Base-by-base conservation (phyloP, 2,888 invertebrate species). In the Odontocerum albicorne region DNA sequence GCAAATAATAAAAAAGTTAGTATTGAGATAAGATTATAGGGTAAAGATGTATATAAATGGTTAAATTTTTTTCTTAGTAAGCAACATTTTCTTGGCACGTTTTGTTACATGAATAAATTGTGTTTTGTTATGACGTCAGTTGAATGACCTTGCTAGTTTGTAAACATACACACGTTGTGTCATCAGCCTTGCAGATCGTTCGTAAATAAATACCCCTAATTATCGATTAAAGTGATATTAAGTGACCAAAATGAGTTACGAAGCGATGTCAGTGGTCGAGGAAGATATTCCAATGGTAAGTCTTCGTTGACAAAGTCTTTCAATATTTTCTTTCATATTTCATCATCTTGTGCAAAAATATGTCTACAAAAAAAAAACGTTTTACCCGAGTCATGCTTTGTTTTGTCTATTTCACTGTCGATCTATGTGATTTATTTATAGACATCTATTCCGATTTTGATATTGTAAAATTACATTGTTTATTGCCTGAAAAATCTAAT, bases 141-240 rank as follows among this genome's bases (percentile, higher is more conserved):
- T 35, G 77, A 74, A 77, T 84, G 85, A 84, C 85, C 85, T 86
- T 86, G 85, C 81, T 72, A 85, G 83, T 86, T 86, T 86, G 86
- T 86, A 86, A 86, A 86, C 86, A 86, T 79, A 81, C 77, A 77
- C 82, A 82, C 74, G 81, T 81, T 81, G 78, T 72, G 63, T 61
- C 58, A 66, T 68, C 27, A 20, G 33, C 46, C 20, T 46, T 32
- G 51, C 15, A 35, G 12, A 32, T 49, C 43, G 13, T 32, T 49
- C 21, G 15, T 31, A 16, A 38, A 43, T 45, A 46, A 51, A 42
- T 46, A 51, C 17, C 46, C 20, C 39, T 49, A 32, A n/a, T 55
- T 44, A 22, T 20, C 36, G 22, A 35, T 49, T 21, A 22, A 47
- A 44, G 56, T 56, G 52, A 60, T 54, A 56, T 59, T 54, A n/a